These are phyloP conservation scores for Vicugna pacos DNA, from an alignment of 2,113 vertebrate genomes.

Conservation along the genomic window DNA sequence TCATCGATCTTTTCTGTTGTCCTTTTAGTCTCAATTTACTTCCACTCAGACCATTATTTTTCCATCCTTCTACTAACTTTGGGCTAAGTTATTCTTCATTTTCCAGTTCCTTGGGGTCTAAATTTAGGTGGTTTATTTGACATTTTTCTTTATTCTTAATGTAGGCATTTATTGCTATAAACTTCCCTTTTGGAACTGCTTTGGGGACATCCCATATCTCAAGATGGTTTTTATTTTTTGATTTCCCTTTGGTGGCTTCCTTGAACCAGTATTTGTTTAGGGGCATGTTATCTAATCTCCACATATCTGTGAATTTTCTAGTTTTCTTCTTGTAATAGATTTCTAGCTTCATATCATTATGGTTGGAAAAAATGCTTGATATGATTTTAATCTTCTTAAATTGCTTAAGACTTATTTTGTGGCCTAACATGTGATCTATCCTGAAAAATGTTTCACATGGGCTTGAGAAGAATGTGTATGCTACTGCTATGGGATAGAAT, in stretches of 20 bases:
- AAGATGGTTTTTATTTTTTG: not conserved
- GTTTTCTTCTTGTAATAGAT: not conserved
- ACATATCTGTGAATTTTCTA: not conserved
- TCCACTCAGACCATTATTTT: not conserved
- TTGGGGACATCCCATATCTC: not conserved
- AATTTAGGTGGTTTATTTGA: not conserved
- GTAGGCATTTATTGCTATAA: not conserved
- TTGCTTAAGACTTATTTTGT: not conserved
- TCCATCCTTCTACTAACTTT: not conserved
- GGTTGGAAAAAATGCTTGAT: not conserved
- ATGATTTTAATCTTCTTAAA: not conserved
- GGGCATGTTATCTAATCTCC: not conserved
- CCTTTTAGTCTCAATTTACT: not conserved
- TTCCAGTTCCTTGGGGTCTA: not conserved
- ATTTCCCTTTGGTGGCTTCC: not conserved
- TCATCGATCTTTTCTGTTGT: not conserved
- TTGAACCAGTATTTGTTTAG: not conserved
- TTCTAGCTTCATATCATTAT: not conserved
- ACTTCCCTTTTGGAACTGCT: not conserved
- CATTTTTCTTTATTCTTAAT: not conserved
- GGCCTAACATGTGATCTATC: not conserved
- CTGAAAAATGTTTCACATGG: not conserved
- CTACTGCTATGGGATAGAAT: not conserved
- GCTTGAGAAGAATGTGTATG: not conserved
- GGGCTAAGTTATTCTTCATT: conserved; percentile 7